Evolutionary conservation across 2,113 vertebrate genomes (phyloP).

Genomic region (Tachycineta bicolor): DNA sequence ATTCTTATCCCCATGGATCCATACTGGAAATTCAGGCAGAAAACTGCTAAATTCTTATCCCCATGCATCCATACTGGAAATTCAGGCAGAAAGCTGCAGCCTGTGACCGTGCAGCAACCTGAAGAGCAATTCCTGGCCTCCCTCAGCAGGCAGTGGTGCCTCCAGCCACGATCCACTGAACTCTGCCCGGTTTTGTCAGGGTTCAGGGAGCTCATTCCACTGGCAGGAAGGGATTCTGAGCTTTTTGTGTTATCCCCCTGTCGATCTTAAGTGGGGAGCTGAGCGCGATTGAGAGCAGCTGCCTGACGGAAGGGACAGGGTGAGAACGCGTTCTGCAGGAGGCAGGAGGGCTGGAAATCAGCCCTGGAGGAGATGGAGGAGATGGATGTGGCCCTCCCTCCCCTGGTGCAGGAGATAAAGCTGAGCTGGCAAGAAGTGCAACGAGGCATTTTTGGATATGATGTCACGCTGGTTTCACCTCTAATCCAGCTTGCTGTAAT

Average conservation of each 20-base stretch:
- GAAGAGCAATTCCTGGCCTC: neutral
- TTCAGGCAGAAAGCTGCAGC: neutral
- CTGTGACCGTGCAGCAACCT: neutral
- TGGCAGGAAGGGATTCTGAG: neutral
- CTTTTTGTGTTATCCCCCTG: neutral
- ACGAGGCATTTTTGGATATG: neutral
- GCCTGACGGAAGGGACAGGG: neutral
- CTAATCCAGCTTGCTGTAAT: neutral
- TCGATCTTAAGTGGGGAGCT: neutral
- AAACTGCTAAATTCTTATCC: too few relatives aligned
- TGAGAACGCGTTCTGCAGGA: neutral
- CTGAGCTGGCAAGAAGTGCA: neutral
- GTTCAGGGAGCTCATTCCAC: neutral
- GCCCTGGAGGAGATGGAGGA: neutral
- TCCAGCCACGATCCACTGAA: neutral
- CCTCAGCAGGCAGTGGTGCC: neutral
- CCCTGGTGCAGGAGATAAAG: neutral
- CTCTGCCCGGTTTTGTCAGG: neutral
- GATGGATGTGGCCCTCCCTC: neutral
- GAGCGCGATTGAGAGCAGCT: neutral
- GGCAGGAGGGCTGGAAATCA: neutral
- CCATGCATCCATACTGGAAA: too few relatives aligned
- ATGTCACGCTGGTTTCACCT: neutral
- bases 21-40: too few relatives aligned
- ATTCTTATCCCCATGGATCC: too few relatives aligned